A percentile compares a stretch with the other conserved stretches of the same genome.
Evolutionary conservation across 2,113 vertebrate species (phyloP).

Genomic region (Lontra canadensis): DNA sequence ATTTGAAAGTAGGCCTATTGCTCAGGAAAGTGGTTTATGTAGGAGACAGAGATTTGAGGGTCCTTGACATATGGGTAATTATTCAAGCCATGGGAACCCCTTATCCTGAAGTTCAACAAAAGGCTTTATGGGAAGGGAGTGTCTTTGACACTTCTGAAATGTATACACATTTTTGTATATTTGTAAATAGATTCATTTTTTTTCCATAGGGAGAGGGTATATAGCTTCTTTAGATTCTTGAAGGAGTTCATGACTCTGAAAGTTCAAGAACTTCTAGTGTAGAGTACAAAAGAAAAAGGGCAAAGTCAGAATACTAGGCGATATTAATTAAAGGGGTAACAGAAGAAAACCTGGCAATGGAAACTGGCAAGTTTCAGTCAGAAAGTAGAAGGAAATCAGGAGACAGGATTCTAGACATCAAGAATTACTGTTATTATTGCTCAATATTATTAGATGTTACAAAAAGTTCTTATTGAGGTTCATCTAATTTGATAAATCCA

Average conservation of each 20-base stretch:
- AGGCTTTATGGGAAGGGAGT: background rate
- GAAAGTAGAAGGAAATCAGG: background rate
- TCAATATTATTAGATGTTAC: background rate
- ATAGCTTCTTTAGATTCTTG: background rate
- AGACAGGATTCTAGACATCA: background rate
- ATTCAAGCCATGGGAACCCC: background rate
- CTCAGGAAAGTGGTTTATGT: background rate
- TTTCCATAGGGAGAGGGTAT: background rate
- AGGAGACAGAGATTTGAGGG: background rate
- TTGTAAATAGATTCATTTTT: background rate
- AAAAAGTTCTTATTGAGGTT: background rate
- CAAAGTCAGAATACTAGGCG: background rate
- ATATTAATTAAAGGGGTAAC: background rate
- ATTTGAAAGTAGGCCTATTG: background rate
- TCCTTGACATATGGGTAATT: background rate
- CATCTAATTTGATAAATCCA: background rate
- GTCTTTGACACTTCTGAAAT: background rate
- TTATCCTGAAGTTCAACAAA: background rate
- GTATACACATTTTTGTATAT: background rate
- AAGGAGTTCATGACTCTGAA: background rate
- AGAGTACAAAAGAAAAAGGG: background rate
- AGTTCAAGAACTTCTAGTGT: background rate
- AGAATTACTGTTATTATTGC: background rate
- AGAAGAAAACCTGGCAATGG: background rate
- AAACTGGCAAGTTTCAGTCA: background rate